Percentiles rank a stretch among this genome's conserved stretches.
Conservation (phyloP, 2,888 invertebrate genomes). For the Perizoma flavofasciatum region DNA sequence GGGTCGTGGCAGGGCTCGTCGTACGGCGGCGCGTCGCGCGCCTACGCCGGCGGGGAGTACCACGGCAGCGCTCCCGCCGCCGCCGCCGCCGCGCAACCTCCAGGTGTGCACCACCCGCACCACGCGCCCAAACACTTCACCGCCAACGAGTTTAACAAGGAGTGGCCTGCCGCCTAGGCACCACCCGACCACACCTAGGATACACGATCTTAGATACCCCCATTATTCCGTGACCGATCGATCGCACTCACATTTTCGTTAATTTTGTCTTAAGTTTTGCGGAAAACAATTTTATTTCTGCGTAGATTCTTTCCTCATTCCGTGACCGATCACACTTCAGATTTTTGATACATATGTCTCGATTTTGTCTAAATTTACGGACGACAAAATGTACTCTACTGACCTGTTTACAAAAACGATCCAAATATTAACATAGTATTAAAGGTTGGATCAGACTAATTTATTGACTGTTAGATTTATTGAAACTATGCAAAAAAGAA, state of each 20-base stretch:
- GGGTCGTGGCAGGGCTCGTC: constrained; percentile 72
- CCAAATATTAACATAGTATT: constrained; percentile 1
- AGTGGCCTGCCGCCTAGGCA: constrained; percentile 81
- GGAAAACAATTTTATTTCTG: too few species aligned
- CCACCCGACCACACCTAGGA: not conserved
- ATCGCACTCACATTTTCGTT: too few species aligned
- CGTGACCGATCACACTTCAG: too few species aligned
- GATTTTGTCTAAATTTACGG: constrained; percentile 16
- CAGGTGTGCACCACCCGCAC: constrained; percentile 82
- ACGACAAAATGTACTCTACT: constrained; percentile 18
- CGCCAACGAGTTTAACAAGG: constrained; percentile 82
- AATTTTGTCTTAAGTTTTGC: too few species aligned
- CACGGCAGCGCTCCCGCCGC: constrained; percentile 59
- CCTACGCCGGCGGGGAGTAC: constrained; percentile 73
- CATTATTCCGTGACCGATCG: too few species aligned
- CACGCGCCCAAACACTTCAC: constrained; percentile 84
- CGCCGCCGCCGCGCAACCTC: constrained; percentile 70
- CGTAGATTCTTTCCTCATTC: too few species aligned
- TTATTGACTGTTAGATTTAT: constrained; percentile 46
- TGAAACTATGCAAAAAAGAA: constrained; percentile 48
- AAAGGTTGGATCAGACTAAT: constrained; percentile 27
- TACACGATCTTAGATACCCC: too few species aligned
- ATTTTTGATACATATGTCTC: not conserved
- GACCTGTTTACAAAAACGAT: constrained; percentile 16
- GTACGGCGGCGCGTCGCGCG: constrained; percentile 80